phyloP scores from a whole-genome alignment of 2,888 invertebrate species.

The Nephrocerus scutellatus region DNA sequence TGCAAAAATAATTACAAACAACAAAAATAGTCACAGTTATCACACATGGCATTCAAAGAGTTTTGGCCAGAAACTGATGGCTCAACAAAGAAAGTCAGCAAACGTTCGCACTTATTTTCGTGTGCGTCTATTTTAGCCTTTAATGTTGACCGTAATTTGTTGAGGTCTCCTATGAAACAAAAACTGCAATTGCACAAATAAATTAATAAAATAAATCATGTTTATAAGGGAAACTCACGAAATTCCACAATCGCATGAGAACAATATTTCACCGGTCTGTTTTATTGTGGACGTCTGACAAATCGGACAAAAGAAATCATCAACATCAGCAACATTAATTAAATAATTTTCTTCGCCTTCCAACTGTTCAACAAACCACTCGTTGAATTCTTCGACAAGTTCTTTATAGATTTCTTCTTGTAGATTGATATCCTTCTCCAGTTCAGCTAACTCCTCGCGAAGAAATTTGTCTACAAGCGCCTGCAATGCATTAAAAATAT shows the following conservation, averaged over 20 bases:
- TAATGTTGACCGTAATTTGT: slow-evolving; percentile 22
- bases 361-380: slow-evolving; percentile 37
- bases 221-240: slow-evolving; percentile 20
- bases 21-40: slow-evolving; percentile 37
- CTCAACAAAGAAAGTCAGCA: slow-evolving; percentile 36
- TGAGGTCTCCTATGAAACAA: slow-evolving; percentile 23
- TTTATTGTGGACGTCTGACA: slow-evolving; percentile 49
- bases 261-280: slow-evolving; percentile 28
- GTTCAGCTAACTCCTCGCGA: slow-evolving; percentile 35
- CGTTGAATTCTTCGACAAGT: slow-evolving; percentile 35
- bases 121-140: slow-evolving; percentile 28
- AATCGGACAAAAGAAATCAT: slow-evolving; percentile 51
- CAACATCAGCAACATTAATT: slow-evolving; percentile 39
- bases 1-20: slow-evolving; percentile 26
- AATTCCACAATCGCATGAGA: slow-evolving; percentile 45
- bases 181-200: slow-evolving; percentile 23
- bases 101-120: slow-evolving; percentile 28
- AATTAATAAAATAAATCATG: not conserved
- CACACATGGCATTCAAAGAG: slow-evolving; percentile 33
- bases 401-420: slow-evolving; percentile 41
- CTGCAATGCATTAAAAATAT: slow-evolving; percentile 12
- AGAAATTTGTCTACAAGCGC: slow-evolving; percentile 28
- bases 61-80: slow-evolving; percentile 16
- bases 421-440: slow-evolving; percentile 36
- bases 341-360: slow-evolving; percentile 33